Base-by-base conservation (phyloP, 2,888 invertebrate genomes). In the Ypsolopha scabrella region DNA sequence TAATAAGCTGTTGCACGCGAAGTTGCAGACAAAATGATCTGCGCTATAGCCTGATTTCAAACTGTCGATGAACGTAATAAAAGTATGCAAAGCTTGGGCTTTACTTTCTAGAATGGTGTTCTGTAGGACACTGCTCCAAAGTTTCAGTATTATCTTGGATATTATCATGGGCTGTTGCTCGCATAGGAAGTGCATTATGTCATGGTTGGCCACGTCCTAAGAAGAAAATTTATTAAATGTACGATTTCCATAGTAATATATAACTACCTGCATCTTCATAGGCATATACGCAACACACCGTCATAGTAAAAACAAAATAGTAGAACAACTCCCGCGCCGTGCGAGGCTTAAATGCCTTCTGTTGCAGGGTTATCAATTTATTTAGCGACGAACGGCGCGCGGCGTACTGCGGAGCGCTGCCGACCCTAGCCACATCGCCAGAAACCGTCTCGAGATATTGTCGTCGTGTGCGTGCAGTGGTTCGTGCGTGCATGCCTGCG, bases 21-120 rank as follows among this genome's bases (percentile, higher is more conserved):
- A 91, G 58, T 88, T 85, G 41, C 89, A 77, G 10, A 91, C 64
- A 58, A 88, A 90, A 0, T 78, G 70, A 7, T 87, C 85, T n/a
- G 90, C 78, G 1, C 74, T 60, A 47, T 77, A 65, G 6, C 72
- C 66, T n/a, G 76, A 60, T 0, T 83, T 75, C 1, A 87, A 62
- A 38, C 85, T 66, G 24, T 85, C 71, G 7, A 87, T 70, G 55
- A 91, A 88, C 1, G 80, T 83, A 4, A 87, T 65, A 57, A 89
- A 92, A 0, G 88, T 83, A 61, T 91, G 87, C 41, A 92, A 74
- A 10, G 80, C 75, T 51, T 87, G 67, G 1, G 89, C 62, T 68
- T 88, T 90, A 43, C 87, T 80, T 57, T 90, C 88, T 6, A 76
- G 63, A 35, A 87, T 73, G 13, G 72, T 70, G 54, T 82, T 80